Base-by-base conservation (phyloP, 1,140 invertebrate species). In the Drosophila orosa region DNA sequence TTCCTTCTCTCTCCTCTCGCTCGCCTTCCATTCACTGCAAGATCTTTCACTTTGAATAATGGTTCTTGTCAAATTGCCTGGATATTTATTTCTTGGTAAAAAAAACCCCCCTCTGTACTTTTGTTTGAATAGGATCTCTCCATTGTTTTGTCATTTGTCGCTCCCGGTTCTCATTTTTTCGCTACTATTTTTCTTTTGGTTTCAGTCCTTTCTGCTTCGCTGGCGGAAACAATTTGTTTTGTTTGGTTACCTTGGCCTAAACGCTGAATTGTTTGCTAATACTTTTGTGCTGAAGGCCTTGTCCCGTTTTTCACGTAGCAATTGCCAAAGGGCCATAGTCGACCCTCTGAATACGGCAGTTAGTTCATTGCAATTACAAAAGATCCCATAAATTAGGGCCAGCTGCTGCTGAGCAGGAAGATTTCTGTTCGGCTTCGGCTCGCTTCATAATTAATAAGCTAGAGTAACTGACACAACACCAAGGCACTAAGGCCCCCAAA, bases 381-480 rank as follows among this genome's bases (percentile, higher is more conserved):
- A 78, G 68, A 71, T 81, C 40, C 42, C 82, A 86, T 86, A 82
- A 86, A 83, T 87, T 87, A 79, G 62, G 74, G 61, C 56, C 69
- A 79, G 59, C 33, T 63, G 66, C 35, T 40, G 71, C 10, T 40
- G 44, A 2, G 27, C 9, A 22, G 27, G 45, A 72, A 44, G 54
- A 73, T 27, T n/a, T 31, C 35, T 40, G 55, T 48, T 17, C 37
- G 29, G n/a, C 59, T 48, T 17, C 37, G 29, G n/a, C 24, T 47
- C 17, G 17, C 17, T 68, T 68, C 57, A 79, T 87, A 76, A 86
- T 86, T 87, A 86, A 87, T 72, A 76, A 65, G 71, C 69, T 47
- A 59, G 40, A 39, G 39, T 48, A 72, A 52, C 65, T 66, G 65
- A 74, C 52, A 57, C 45, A 62, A 60, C 59, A 69, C n/a, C 24